Conservation (phyloP, 2,888 invertebrate species). For the Ornithoptera alexandrae region DNA sequence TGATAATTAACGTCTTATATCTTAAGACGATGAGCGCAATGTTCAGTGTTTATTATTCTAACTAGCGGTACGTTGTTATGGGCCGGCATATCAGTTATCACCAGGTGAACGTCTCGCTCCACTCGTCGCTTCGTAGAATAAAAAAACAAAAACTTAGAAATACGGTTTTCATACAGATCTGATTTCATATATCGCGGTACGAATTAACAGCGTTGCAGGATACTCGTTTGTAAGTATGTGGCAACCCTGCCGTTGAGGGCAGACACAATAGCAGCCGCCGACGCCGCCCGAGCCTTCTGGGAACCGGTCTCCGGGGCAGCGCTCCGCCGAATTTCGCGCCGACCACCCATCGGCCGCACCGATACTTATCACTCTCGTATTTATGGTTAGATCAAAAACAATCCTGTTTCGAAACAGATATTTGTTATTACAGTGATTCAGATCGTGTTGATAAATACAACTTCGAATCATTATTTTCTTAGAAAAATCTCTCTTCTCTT, state of each 20-base stretch:
- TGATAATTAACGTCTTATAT: too few species aligned
- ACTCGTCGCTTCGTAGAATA: too few species aligned
- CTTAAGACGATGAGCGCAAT: too few species aligned
- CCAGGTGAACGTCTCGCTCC: too few species aligned
- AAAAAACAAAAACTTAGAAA: too few species aligned
- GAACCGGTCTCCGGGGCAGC: slow-evolving; percentile 72
- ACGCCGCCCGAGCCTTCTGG: slow-evolving; percentile 58
- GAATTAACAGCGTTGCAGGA: too few species aligned
- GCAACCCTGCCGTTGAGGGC: slow-evolving; percentile 40
- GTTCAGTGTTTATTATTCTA: too few species aligned
- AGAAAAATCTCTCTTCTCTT: background rate
- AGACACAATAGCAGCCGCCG: slow-evolving; percentile 74
- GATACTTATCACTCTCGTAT: slow-evolving; percentile 75
- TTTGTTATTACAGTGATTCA: background rate
- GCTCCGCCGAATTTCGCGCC: slow-evolving; percentile 76
- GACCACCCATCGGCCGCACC: slow-evolving; percentile 69
- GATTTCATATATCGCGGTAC: too few species aligned
- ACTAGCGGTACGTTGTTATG: too few species aligned
- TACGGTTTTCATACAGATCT: background rate
- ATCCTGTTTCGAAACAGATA: slow-evolving; percentile 10
- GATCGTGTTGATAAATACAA: background rate
- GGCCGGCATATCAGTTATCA: too few species aligned
- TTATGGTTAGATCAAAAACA: slow-evolving; percentile 70
- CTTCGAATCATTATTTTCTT: background rate
- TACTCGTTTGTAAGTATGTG: background rate